Evolutionary conservation across 2,888 invertebrate genomes (phyloP).

Genomic region (Drosophila hawaiiensis): DNA sequence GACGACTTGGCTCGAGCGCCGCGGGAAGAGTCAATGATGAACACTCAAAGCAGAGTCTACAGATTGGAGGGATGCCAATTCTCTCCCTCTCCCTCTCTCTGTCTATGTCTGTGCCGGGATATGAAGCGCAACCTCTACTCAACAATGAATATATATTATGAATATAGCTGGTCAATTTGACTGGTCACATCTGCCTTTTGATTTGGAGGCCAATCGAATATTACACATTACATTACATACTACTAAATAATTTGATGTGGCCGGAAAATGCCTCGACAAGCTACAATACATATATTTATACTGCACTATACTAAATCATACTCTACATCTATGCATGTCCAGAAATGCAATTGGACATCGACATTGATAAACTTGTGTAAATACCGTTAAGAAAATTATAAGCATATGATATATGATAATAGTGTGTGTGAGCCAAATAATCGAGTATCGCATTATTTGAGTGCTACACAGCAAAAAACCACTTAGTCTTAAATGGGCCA

Average conservation of each 20-base stretch:
- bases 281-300: slow-evolving; percentile 15
- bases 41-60: background rate
- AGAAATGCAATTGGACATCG: slow-evolving; percentile 6
- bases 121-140: slow-evolving; percentile 12
- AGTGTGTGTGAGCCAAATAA: slow-evolving; percentile 46
- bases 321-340: slow-evolving; percentile 5
- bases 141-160: slow-evolving; percentile 24
- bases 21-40: background rate
- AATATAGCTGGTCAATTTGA: slow-evolving; percentile 36
- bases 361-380: slow-evolving; percentile 41
- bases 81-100: background rate
- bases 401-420: slow-evolving; percentile 2
- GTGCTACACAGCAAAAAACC: slow-evolving; percentile 29
- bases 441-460: slow-evolving; percentile 39
- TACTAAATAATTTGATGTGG: background rate
- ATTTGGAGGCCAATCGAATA: slow-evolving; percentile 25
- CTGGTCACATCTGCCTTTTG: slow-evolving; percentile 34
- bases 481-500: slow-evolving; percentile 27
- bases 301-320: slow-evolving; percentile 14
- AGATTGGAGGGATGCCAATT: background rate
- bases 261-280: slow-evolving; percentile 2
- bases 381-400: slow-evolving; percentile 37
- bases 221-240: slow-evolving; percentile 3
- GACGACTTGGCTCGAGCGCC: background rate
- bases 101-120: background rate